Evolutionary conservation across 2,113 vertebrate species (phyloP).

Genomic region (Lagenorhynchus albirostris): DNA sequence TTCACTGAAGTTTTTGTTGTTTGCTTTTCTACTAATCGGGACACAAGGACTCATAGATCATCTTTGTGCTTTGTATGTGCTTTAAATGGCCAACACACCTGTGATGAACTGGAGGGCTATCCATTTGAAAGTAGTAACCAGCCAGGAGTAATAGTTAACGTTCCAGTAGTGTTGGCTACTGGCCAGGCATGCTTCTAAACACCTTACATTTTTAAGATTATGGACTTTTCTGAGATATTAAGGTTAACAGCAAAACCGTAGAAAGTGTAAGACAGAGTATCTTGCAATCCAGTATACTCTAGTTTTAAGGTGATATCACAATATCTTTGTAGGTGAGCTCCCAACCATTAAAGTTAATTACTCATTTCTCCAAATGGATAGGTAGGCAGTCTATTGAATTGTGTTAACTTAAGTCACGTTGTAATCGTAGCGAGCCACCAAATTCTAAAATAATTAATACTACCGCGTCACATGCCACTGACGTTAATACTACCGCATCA

Average conservation of each 20-base stretch:
- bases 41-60: not conserved
- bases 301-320: not conserved
- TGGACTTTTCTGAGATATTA: not conserved
- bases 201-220: not conserved
- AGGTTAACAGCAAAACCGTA: not conserved
- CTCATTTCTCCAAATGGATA: not conserved
- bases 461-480: not conserved
- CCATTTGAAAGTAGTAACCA: not conserved
- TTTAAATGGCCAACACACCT: rapidly evolving
- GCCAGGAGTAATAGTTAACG: not conserved
- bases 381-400: not conserved
- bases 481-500: not conserved
- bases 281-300: not conserved
- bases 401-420: not conserved
- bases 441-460: not conserved
- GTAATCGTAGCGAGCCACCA: not conserved
- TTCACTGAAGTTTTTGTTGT: not conserved
- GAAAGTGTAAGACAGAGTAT: not conserved
- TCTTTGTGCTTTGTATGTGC: not conserved
- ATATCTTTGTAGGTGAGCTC: not conserved
- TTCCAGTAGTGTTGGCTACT: rapidly evolving
- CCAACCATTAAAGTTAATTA: not conserved
- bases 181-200: not conserved
- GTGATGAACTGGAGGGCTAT: not conserved
- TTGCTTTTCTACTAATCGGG: not conserved